Conservation (phyloP, 2,797 vertebrate species). For the Bovichtus variegatus region DNA sequence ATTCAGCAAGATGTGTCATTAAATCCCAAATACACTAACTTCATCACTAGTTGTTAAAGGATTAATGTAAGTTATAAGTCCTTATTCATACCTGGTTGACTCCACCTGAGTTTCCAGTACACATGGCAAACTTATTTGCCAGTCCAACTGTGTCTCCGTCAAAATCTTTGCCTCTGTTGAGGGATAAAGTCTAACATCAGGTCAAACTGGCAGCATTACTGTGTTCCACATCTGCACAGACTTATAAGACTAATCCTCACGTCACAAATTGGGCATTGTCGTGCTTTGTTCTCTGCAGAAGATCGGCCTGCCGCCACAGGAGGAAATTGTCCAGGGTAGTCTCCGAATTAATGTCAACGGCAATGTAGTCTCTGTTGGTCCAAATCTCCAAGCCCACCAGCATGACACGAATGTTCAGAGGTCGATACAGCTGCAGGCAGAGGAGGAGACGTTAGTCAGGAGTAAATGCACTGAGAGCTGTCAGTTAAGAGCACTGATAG, state of each 20-base stretch:
- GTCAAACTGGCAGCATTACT: not conserved
- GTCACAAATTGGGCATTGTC: constrained; percentile 94
- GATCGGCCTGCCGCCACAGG: constrained; percentile 83
- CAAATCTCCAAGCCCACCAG: constrained; percentile 94
- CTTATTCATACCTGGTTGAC: constrained; percentile 89
- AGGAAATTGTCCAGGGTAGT: constrained; percentile 88
- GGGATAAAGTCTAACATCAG: constrained; percentile 21
- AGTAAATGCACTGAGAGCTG: not conserved
- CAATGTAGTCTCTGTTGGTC: constrained; percentile 83
- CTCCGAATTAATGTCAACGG: constrained; percentile 77
- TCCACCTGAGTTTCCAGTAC: constrained; percentile 85
- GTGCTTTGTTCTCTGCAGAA: constrained; percentile 80
- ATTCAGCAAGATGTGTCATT: not conserved
- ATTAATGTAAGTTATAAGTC: not conserved
- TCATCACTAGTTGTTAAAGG: not conserved
- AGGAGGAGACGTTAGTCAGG: constrained; percentile 1
- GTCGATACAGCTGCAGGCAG: constrained; percentile 87
- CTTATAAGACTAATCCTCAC: constrained; percentile 75
- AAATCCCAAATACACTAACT: rapidly evolving
- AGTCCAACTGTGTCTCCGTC: constrained; percentile 88
- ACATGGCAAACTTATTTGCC: constrained; percentile 91
- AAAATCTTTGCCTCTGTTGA: constrained; percentile 87
- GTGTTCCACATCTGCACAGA: not conserved
- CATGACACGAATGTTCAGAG: constrained; percentile 87
- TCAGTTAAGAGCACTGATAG: not conserved